Evolutionary conservation across 1,140 invertebrate species (phyloP).

Genomic region (Steinernema khuongi): DNA sequence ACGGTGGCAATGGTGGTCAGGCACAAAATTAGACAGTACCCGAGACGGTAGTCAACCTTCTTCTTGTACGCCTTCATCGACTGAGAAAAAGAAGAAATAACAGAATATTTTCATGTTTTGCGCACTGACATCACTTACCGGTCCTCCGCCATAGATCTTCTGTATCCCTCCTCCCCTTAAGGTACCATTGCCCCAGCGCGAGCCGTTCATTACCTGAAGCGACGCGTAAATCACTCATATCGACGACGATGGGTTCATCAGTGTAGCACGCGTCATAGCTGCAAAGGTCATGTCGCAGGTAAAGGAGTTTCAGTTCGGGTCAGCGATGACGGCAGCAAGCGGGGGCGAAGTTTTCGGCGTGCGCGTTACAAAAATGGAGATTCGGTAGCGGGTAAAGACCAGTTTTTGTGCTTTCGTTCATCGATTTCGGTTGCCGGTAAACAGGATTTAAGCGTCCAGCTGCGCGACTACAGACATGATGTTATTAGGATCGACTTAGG

Average conservation of each 20-base stretch:
- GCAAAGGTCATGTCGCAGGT: neutral
- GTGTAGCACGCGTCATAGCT: neutral
- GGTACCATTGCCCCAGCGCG: constrained; percentile 9
- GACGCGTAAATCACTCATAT: neutral
- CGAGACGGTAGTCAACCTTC: constrained; percentile 32
- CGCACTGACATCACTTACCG: constrained; percentile 1
- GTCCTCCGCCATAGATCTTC: constrained; percentile 10
- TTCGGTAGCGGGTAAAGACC: constrained; percentile 16
- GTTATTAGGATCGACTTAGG: neutral
- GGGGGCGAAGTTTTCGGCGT: neutral
- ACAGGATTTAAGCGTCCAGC: constrained; percentile 16
- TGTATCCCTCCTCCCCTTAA: neutral
- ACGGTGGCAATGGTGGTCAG: constrained; percentile 33
- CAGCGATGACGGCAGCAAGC: neutral
- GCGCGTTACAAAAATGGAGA: neutral
- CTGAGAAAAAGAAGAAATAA: constrained; percentile 22
- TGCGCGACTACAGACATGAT: neutral
- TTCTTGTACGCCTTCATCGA: constrained; percentile 36
- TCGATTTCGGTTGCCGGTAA: constrained; percentile 12
- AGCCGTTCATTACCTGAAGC: constrained; percentile 1
- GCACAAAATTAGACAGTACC: constrained; percentile 27
- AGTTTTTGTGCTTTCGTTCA: constrained; percentile 15
- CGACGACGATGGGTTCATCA: neutral
- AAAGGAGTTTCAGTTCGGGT: neutral
- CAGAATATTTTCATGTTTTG: neutral